Percentiles rank a stretch among this genome's conserved stretches.
phyloP scores from a whole-genome alignment of 2,113 vertebrate genomes.

The Falcunculus frontatus region DNA sequence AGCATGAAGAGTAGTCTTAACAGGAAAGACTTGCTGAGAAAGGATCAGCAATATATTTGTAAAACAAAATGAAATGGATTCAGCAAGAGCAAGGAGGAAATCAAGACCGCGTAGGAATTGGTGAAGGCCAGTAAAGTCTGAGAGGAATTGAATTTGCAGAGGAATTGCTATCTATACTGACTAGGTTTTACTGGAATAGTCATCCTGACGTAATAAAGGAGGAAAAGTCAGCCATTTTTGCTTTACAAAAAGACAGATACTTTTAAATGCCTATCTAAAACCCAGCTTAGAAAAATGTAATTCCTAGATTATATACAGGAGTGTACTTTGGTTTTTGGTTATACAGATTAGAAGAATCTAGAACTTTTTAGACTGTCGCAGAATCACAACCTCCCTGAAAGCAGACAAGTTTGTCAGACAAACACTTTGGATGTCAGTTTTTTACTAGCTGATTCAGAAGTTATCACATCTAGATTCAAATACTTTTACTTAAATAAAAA shows the following conservation, averaged over 20 bases:
- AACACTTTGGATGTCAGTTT: background rate
- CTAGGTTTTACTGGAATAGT: background rate
- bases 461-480: background rate
- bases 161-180: background rate
- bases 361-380: background rate
- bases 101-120: background rate
- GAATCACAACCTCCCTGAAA: background rate
- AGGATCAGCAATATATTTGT: background rate
- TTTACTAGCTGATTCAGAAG: background rate
- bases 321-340: background rate
- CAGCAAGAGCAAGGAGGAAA: background rate
- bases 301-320: background rate
- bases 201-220: background rate
- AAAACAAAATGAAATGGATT: background rate
- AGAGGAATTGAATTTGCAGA: background rate
- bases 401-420: background rate
- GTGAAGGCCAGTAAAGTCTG: background rate
- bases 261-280: background rate
- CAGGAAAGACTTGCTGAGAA: background rate
- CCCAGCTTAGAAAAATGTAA: background rate
- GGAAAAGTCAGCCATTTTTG: background rate
- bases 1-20: background rate
- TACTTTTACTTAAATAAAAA: background rate
- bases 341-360: background rate
- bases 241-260: background rate